Base-by-base conservation (phyloP, 1,140 invertebrate genomes). In the Cydia amplana region DNA sequence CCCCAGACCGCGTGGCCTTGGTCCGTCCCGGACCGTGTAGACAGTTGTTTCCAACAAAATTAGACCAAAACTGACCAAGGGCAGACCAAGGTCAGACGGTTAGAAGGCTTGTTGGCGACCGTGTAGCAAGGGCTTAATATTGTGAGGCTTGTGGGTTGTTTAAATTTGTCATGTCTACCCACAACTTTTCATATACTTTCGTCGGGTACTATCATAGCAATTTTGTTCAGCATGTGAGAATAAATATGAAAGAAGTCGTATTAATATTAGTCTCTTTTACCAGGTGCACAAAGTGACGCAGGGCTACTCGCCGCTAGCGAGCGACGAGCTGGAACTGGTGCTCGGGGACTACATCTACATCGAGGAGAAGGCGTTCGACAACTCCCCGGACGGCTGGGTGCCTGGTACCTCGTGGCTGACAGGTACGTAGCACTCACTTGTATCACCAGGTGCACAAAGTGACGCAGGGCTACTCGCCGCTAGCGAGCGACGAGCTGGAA, bases 341-440 rank as follows among this genome's bases (percentile, higher is more conserved):
- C 95, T 96, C 36, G 97, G 97, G 16, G 98, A 98, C 92, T 97
- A 96, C 86, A 95, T 98, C 76, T 97, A 97, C 88, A 94, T 98
- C 55, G 95, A 95, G 79, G 94, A 95, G 76, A 95, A 96, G 74
- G 95, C 95, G 43, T 93, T 96, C 72, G 94, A 95, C 23, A 95
- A 91, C 64, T 96, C 96, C 2, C 93, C 95, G 2, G 97, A 98
- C 92, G 97, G 97, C 46, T 98, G 97, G 97, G 96, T 96, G 1
- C 95, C 96, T 85, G 97, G 97, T 25, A 96, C 95, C 28, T 98
- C 97, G 0, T 98, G 97, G 97, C 91, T 97, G 20, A 98, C 97
- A 10, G 92, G 91, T 92, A 77, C 76, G 74, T 51, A 51, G 46
- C 40, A 51, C 46, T 51, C 14, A 10, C 40, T 43, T 43, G 10